phyloP scores from a whole-genome alignment of 2,797 vertebrate species.

The Lithobates sylvaticus region DNA sequence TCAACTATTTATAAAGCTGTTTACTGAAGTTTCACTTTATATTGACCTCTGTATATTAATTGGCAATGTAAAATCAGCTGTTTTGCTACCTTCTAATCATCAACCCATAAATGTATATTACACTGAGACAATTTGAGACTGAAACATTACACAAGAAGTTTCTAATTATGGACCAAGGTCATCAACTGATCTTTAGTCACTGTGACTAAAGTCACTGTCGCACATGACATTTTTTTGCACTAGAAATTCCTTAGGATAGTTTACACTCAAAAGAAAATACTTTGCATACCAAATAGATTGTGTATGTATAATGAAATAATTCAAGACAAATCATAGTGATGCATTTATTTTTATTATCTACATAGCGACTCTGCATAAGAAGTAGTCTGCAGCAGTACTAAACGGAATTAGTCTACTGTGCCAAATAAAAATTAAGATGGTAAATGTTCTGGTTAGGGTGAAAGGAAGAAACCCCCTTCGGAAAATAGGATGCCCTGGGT shows the following conservation, averaged over 20 bases:
- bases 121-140: slow-evolving; percentile 71
- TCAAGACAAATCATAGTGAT: neutral
- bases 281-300: neutral
- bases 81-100: too few species aligned
- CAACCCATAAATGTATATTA: neutral
- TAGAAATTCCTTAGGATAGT: slow-evolving; percentile 3
- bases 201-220: neutral
- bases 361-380: neutral
- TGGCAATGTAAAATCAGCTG: too few species aligned
- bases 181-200: slow-evolving; percentile 65
- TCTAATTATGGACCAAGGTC: slow-evolving; percentile 74
- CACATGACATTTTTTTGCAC: slow-evolving; percentile 24
- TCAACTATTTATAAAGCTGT: too few species aligned
- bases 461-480: too few species aligned
- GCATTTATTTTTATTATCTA: neutral
- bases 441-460: too few species aligned
- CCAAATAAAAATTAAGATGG: too few species aligned
- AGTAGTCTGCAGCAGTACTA: neutral
- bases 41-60: too few species aligned
- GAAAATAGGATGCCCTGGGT: too few species aligned
- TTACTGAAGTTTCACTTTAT: too few species aligned
- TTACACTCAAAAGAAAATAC: neutral
- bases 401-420: neutral
- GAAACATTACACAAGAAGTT: slow-evolving; percentile 74
- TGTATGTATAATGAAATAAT: neutral